Evolutionary conservation across 1,140 invertebrate species (phyloP).

Genomic region (Protaetia brevitarsis): DNA sequence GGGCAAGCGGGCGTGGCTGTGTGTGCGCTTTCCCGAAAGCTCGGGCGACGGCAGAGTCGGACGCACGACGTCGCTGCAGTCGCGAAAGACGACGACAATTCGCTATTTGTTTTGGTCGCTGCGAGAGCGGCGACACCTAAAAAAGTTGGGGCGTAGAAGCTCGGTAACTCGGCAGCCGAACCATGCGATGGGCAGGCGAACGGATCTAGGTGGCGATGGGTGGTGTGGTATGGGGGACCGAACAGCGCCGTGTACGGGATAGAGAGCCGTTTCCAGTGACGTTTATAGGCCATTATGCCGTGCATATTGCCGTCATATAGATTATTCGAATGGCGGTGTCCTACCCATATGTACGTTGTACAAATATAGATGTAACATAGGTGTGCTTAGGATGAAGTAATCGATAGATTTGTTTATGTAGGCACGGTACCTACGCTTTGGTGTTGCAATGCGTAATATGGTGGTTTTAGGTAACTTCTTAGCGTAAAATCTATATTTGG

Average conservation of each 20-base stretch:
- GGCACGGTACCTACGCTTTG: not conserved
- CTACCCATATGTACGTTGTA: not conserved
- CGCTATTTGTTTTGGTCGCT: not conserved
- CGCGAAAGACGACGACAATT: too few species aligned
- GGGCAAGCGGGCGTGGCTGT: slow-evolving; percentile 15
- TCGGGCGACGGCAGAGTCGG: not conserved
- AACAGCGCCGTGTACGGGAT: too few species aligned
- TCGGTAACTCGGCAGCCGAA: not conserved
- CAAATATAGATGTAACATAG: not conserved
- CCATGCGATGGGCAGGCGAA: not conserved
- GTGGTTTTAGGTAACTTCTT: too few species aligned
- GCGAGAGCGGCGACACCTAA: too few species aligned
- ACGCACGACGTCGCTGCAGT: not conserved
- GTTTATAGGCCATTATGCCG: slow-evolving; percentile 10
- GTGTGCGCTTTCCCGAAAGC: slow-evolving; percentile 3
- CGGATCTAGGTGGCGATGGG: too few species aligned
- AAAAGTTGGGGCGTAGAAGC: not conserved
- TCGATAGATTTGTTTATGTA: slow-evolving; percentile 2
- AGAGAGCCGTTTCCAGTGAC: not conserved
- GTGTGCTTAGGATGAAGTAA: not conserved
- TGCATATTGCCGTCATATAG: slow-evolving; percentile 7
- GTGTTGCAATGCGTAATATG: not conserved
- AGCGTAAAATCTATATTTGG: too few species aligned
- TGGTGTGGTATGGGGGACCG: too few species aligned
- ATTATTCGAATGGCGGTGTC: not conserved